These are phyloP conservation scores for Mnemiopsis leidyi DNA, from an alignment of 37 sponge, comb jelly and placozoan genomes.

Conservation along the genomic window DNA sequence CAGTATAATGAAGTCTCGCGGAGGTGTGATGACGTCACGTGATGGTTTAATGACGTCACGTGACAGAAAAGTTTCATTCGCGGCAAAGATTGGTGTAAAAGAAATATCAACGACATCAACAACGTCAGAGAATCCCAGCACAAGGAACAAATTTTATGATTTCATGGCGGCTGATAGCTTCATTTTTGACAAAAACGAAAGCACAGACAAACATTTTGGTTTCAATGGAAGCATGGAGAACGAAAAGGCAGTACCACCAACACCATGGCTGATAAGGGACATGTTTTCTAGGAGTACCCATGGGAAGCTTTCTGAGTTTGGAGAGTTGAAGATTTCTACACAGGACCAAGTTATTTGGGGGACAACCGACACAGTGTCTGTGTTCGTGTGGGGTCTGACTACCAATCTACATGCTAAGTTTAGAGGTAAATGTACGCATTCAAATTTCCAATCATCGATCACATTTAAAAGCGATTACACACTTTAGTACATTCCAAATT, in stretches of 20 bases:
- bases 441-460: no score
- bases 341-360: background rate
- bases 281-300: background rate
- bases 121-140: no score
- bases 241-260: background rate
- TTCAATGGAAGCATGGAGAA: background rate
- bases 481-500: background rate
- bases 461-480: no score
- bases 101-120: background rate
- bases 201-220: no score
- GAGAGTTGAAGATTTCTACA: background rate
- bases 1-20: no score
- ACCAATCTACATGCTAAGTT: background rate
- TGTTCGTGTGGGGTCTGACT: background rate
- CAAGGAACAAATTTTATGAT: background rate
- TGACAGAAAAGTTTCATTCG: background rate
- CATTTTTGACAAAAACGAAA: background rate
- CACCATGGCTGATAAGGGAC: background rate
- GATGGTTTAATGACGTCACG: no score
- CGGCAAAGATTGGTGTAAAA: background rate
- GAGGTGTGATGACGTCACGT: no score
- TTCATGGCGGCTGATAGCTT: background rate
- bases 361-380: background rate
- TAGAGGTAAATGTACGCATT: background rate
- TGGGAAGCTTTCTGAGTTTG: background rate